Conservation (phyloP, 2,113 vertebrate species). For the Oncorhynchus kisutch region DNA sequence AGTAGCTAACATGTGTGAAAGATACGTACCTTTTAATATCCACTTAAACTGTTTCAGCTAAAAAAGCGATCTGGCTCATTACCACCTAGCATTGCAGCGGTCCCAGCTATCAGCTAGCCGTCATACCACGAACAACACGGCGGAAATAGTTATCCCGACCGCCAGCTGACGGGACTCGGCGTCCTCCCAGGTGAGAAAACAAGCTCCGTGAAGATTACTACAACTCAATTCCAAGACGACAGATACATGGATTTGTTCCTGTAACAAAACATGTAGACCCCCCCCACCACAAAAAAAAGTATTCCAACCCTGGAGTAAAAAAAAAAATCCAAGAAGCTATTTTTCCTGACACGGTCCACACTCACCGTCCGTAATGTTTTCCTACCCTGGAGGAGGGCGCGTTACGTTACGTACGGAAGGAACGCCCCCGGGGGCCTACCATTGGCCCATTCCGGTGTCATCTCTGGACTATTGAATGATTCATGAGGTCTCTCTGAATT, state of each 20-base stretch:
- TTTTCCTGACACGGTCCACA: slow-evolving; percentile 43
- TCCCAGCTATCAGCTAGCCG: slow-evolving; percentile 52
- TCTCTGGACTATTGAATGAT: slow-evolving; percentile 47
- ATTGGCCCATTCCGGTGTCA: slow-evolving; percentile 51
- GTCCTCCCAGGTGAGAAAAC: slow-evolving; percentile 25
- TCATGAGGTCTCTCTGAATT: slow-evolving; percentile 36
- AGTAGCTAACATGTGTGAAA: no score
- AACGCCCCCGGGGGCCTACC: slow-evolving; percentile 45
- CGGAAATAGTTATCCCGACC: slow-evolving; percentile 43
- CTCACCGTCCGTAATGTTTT: slow-evolving; percentile 56
- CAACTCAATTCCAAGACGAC: not conserved
- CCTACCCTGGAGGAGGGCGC: slow-evolving; percentile 38
- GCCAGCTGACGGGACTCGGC: slow-evolving; percentile 27
- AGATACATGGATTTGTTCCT: not conserved
- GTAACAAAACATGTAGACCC: not conserved
- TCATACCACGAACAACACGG: slow-evolving; percentile 49
- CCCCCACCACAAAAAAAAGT: not conserved
- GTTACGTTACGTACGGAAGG: slow-evolving; percentile 24
- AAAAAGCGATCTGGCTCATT: slow-evolving; percentile 24
- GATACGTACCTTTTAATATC: no score
- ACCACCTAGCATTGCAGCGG: slow-evolving; percentile 24
- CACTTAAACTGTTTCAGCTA: not conserved
- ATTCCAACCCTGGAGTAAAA: not conserved
- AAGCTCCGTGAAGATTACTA: not conserved
- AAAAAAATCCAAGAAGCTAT: slow-evolving; percentile 30